Conservation (phyloP, 2,113 vertebrate species). For the Neogobius melanostomus region DNA sequence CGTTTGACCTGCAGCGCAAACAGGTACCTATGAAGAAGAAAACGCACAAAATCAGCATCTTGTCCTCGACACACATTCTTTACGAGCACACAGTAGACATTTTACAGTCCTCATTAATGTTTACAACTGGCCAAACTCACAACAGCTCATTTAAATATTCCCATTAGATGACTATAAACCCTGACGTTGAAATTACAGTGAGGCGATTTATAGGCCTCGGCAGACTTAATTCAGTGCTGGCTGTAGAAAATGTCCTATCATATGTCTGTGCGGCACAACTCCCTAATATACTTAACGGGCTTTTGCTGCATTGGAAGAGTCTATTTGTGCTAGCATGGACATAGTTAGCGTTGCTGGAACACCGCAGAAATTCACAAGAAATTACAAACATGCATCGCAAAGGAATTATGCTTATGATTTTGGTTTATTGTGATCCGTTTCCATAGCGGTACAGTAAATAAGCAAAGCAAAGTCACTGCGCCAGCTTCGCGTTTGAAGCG, state of each 20-base stretch:
- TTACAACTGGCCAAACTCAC: neutral
- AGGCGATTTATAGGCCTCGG: neutral
- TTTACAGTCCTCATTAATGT: neutral
- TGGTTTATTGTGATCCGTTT: neutral
- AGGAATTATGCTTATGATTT: neutral
- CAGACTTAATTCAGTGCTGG: conserved; percentile 4
- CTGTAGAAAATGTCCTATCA: neutral
- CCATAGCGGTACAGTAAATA: conserved; percentile 7
- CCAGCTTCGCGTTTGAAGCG: conserved; percentile 46
- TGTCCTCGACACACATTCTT: neutral
- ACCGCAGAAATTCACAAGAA: neutral
- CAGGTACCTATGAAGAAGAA: conserved; percentile 83
- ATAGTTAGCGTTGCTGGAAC: neutral
- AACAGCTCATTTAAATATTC: neutral
- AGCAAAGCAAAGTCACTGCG: conserved; percentile 29
- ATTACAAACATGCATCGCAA: neutral
- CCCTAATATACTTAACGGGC: conserved; percentile 38
- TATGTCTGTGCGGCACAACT: neutral
- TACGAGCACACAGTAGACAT: neutral
- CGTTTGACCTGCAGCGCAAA: conserved; percentile 97
- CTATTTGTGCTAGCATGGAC: conserved; percentile 6
- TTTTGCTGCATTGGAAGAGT: conserved; percentile 6
- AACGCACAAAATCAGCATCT: neutral
- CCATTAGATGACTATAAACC: neutral
- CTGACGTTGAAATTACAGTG: neutral